Conservation (phyloP, 2,797 vertebrate species). For the Coreius guichenoti region DNA sequence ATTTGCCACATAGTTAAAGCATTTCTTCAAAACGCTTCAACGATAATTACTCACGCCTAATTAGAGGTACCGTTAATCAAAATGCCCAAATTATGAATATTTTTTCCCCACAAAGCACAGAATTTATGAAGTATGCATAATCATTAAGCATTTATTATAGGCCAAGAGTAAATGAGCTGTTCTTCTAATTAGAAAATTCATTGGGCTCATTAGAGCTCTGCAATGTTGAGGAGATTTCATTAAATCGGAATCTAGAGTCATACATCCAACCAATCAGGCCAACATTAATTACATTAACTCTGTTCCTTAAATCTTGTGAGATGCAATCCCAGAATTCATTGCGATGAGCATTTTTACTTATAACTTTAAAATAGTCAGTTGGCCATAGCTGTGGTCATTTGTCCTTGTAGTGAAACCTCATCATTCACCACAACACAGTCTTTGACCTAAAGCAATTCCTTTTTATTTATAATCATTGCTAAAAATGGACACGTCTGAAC, state of each 20-base stretch:
- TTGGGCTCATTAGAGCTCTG: conserved; percentile 34
- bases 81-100: conserved; percentile 30
- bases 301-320: background rate
- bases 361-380: background rate
- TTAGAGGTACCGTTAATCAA: conserved; percentile 36
- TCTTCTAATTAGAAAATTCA: conserved; percentile 50
- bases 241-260: conserved; percentile 4
- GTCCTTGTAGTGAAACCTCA: background rate
- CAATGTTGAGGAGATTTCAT: conserved; percentile 25
- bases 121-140: conserved; percentile 36
- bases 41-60: conserved; percentile 24
- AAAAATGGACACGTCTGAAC: background rate
- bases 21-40: conserved; percentile 9
- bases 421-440: background rate
- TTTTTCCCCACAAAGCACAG: conserved; percentile 13
- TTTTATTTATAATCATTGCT: background rate
- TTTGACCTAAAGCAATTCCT: background rate
- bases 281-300: background rate
- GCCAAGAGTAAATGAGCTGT: conserved; percentile 41
- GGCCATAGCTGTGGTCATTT: background rate
- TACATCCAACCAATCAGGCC: conserved; percentile 14
- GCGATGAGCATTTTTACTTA: background rate
- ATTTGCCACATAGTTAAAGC: conserved; percentile 11
- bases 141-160: conserved; percentile 48
- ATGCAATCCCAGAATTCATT: background rate